Conservation (phyloP, 2,888 invertebrate genomes). For the Acleris laterana region DNA sequence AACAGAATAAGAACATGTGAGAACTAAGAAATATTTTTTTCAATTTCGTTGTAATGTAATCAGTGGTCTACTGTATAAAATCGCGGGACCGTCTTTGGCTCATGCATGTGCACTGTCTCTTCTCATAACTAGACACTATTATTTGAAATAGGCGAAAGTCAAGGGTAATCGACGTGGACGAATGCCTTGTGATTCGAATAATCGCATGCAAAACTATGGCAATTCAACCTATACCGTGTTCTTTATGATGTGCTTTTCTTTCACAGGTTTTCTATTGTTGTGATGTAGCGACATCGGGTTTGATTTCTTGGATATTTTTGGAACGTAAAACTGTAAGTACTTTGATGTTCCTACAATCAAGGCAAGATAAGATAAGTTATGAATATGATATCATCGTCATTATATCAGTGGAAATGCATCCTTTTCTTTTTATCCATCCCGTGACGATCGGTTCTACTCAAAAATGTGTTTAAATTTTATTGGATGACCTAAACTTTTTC, state of each 20-base stretch:
- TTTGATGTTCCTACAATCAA: neutral
- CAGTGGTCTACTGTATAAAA: too few relatives aligned
- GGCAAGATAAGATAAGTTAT: too few relatives aligned
- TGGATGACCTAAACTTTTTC: too few relatives aligned
- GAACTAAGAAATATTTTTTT: too few relatives aligned
- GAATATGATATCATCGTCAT: too few relatives aligned
- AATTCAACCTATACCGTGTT: constrained; percentile 19
- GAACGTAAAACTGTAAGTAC: constrained; percentile 23
- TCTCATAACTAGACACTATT: neutral
- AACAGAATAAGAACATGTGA: too few relatives aligned
- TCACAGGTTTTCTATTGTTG: constrained; percentile 27
- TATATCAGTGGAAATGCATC: too few relatives aligned
- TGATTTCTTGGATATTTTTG: neutral
- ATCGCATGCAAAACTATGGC: constrained; percentile 32
- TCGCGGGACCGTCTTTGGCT: neutral
- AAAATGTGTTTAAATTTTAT: too few relatives aligned
- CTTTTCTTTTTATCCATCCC: too few relatives aligned
- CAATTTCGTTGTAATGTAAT: too few relatives aligned
- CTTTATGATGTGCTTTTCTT: constrained; percentile 26
- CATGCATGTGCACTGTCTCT: neutral
- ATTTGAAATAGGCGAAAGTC: constrained; percentile 32
- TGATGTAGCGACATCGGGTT: neutral
- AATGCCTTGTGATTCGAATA: constrained; percentile 33
- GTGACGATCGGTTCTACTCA: too few relatives aligned
- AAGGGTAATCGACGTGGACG: constrained; percentile 27